A percentile compares a stretch with the other conserved stretches of the same genome.
Evolutionary conservation across 2,888 invertebrate species (phyloP).

Genomic region (Pecten maximus): DNA sequence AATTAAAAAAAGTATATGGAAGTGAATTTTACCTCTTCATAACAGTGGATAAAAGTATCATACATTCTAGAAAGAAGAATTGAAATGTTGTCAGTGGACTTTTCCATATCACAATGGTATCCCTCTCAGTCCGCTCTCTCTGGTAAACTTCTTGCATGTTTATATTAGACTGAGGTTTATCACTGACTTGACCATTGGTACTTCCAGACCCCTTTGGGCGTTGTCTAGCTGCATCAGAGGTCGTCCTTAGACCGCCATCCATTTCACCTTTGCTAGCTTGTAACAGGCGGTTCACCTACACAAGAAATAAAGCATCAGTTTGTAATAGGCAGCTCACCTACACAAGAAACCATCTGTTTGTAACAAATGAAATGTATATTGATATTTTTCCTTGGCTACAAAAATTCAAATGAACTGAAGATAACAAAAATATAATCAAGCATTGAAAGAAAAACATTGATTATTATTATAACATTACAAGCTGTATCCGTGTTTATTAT

Average conservation of each 20-base stretch:
- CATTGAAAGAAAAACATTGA: neutral
- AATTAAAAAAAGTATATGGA: no score
- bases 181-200: slow-evolving; percentile 66
- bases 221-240: slow-evolving; percentile 42
- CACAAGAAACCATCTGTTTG: neutral
- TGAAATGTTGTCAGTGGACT: slow-evolving; percentile 90
- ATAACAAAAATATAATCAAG: neutral
- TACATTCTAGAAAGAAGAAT: slow-evolving; percentile 90
- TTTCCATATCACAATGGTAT: slow-evolving; percentile 89
- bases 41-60: slow-evolving; percentile 86
- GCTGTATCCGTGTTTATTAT: neutral
- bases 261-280: slow-evolving; percentile 55
- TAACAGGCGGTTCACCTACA: slow-evolving; percentile 44
- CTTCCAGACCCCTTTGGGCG: slow-evolving; percentile 42
- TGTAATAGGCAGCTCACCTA: slow-evolving; percentile 47
- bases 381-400: neutral
- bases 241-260: slow-evolving; percentile 51
- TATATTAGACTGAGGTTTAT: slow-evolving; percentile 47
- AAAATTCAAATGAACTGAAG: neutral
- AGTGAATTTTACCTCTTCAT: slow-evolving; percentile 85
- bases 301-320: neutral
- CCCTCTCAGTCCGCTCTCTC: slow-evolving; percentile 68
- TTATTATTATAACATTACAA: neutral
- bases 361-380: neutral
- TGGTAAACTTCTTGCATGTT: slow-evolving; percentile 55